Evolutionary conservation across 2,888 invertebrate genomes (phyloP), one percentile per base, ranked within the genome.

Genomic region (Spisula solida): DNA sequence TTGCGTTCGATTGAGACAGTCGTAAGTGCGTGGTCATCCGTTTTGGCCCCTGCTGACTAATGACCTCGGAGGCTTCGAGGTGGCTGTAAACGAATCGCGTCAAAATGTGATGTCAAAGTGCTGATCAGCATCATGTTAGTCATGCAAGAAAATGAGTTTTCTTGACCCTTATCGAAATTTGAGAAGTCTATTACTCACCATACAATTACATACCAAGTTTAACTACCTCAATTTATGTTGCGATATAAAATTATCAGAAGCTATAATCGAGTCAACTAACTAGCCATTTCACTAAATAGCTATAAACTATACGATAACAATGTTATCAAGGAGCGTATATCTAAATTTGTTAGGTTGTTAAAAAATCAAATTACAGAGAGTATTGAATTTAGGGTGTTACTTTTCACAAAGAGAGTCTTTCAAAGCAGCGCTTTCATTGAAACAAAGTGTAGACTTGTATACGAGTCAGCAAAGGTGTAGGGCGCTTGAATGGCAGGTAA

Each of bases 271-370:
- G 75, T 75, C 60, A 31, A 14, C 29, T 34, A 75, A 75, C 34
- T 75, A 31, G 34, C 75, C 75, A 14, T 75, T 75, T 75, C 75
- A 75, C 75, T 75, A 75, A 34, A 75, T 75, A 18, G 34, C 75
- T 75, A 66, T 66, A 34, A 75, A 75, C 12, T 34, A 75, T 31
- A 29, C 31, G 5, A 16, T 10, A 12, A 34, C 29, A 75, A 75
- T 75, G 16, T 75, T 75, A 75, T 75, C 75, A 75, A 75, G 31
- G 0, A 31, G 31, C 5, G n/a, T 31, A 66, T 75, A 75, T 75
- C 75, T 75, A 75, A 75, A 75, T 75, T 31, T 75, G 75, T 75
- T 75, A 31, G 75, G 75, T 75, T 34, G 75, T 75, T 75, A 75
- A 75, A 41, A 75, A 75, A 31, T 75, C 75, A 75, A 75, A 75